phyloP scores from a whole-genome alignment of 2,797 vertebrate genomes.

The Rhabdomys pumilio region DNA sequence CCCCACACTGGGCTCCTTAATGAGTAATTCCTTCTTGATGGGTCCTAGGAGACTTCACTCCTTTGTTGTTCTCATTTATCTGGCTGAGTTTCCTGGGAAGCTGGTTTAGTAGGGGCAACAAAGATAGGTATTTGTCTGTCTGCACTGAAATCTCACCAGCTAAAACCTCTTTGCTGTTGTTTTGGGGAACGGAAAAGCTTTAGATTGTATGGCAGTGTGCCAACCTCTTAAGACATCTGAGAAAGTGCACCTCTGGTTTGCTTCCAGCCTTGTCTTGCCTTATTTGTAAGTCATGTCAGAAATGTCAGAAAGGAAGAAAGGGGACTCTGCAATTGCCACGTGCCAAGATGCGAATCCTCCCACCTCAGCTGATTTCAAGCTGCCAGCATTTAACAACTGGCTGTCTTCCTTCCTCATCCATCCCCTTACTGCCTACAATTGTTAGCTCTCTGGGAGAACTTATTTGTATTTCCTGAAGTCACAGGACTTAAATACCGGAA shows the following conservation, averaged over 20 bases:
- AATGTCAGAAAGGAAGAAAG: not conserved
- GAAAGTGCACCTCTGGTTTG: not conserved
- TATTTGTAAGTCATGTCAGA: not conserved
- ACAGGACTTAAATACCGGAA: slow-evolving; percentile 24
- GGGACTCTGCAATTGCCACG: not conserved
- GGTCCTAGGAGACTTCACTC: slow-evolving; percentile 40
- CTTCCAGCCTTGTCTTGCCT: not conserved
- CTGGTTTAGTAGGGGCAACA: slow-evolving; percentile 33
- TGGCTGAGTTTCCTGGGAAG: slow-evolving; percentile 60
- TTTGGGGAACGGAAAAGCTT: not conserved
- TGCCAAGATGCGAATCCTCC: not conserved
- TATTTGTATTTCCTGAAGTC: not conserved
- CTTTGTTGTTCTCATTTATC: slow-evolving; percentile 57
- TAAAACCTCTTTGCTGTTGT: not conserved
- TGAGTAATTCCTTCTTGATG: slow-evolving; percentile 36
- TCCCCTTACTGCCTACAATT: not conserved
- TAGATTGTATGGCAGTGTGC: not conserved
- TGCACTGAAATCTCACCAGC: not conserved
- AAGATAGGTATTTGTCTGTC: not conserved
- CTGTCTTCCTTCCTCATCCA: not conserved
- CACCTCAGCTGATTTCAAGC: slow-evolving; percentile 19
- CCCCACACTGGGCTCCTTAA: slow-evolving; percentile 39
- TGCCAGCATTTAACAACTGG: slow-evolving; percentile 11
- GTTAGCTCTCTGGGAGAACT: not conserved
- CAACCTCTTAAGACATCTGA: slow-evolving; percentile 11